Evolutionary conservation across 2,113 vertebrate species (phyloP).

Genomic region (Elanus axillaris): DNA sequence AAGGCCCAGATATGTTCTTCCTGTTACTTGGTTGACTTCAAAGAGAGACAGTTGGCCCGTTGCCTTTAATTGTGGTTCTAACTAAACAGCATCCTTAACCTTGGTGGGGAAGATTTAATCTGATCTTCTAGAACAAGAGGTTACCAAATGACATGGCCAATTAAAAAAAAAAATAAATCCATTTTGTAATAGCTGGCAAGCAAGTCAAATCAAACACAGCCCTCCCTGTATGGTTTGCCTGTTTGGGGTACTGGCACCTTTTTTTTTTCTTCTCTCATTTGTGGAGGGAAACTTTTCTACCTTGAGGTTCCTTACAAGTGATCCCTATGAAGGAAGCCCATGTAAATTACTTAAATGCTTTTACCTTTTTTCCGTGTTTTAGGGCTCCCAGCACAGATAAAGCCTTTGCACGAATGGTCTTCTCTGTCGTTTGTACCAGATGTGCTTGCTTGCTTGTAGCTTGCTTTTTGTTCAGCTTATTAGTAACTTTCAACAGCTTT

Average conservation of each 20-base stretch:
- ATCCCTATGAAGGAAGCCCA: background rate
- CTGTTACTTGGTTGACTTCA: constrained; percentile 43
- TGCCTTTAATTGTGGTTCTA: constrained; percentile 46
- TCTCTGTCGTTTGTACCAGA: background rate
- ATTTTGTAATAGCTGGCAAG: background rate
- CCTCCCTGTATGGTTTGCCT: background rate
- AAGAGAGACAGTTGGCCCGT: background rate
- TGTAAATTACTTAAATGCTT: background rate
- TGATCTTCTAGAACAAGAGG: background rate
- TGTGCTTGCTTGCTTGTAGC: background rate
- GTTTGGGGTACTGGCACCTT: background rate
- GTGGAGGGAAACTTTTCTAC: background rate
- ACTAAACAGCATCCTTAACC: background rate
- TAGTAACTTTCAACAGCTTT: constrained; percentile 57
- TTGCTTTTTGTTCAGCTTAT: constrained; percentile 53
- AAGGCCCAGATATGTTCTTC: constrained; percentile 21
- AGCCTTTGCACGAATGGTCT: background rate
- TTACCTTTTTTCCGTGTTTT: background rate
- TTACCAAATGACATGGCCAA: background rate
- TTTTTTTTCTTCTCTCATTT: background rate
- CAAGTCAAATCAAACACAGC: background rate
- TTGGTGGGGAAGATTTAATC: constrained; percentile 22
- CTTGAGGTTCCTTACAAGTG: background rate
- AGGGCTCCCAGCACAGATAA: background rate
- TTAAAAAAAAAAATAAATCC: background rate